Evolutionary conservation across 92 coral and sea anemone species (phyloP).

Genomic region (Epizoanthus rinbou): DNA sequence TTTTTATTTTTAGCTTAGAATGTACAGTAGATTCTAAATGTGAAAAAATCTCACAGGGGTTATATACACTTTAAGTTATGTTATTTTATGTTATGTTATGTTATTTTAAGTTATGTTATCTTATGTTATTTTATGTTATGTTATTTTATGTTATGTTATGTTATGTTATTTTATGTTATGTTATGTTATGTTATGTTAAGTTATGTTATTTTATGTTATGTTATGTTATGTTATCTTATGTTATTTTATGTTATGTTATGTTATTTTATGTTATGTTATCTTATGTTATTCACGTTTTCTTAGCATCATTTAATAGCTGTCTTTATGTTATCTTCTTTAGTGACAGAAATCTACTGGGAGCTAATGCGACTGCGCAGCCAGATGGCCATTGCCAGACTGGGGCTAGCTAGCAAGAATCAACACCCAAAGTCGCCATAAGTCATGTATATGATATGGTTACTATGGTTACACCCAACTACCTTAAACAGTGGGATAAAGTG

Average conservation of each 20-base stretch:
- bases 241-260: background rate
- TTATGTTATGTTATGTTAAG: too few species aligned
- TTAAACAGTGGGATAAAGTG: background rate
- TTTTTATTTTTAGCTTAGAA: too few species aligned
- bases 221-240: too few species aligned
- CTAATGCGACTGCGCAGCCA: constrained; percentile 86
- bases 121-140: too few species aligned
- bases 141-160: too few species aligned
- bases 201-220: too few species aligned
- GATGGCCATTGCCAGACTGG: constrained; percentile 90
- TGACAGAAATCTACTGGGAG: constrained; percentile 97
- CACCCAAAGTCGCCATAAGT: constrained; percentile 23
- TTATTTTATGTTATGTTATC: background rate
- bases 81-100: too few species aligned
- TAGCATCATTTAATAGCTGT: background rate
- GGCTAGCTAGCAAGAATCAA: constrained; percentile 56
- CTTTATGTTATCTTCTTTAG: constrained; percentile 47
- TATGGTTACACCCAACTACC: constrained; percentile 8
- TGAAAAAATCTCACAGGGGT: too few species aligned
- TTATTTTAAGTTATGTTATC: too few species aligned
- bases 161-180: too few species aligned
- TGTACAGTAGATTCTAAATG: too few species aligned
- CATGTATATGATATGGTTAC: background rate
- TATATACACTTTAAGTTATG: too few species aligned
- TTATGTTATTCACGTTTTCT: background rate